A percentile compares a stretch with the other conserved stretches of the same genome.
These are phyloP conservation scores for Colletes latitarsis DNA, from an alignment of 1,140 invertebrate species.

Conservation along the genomic window DNA sequence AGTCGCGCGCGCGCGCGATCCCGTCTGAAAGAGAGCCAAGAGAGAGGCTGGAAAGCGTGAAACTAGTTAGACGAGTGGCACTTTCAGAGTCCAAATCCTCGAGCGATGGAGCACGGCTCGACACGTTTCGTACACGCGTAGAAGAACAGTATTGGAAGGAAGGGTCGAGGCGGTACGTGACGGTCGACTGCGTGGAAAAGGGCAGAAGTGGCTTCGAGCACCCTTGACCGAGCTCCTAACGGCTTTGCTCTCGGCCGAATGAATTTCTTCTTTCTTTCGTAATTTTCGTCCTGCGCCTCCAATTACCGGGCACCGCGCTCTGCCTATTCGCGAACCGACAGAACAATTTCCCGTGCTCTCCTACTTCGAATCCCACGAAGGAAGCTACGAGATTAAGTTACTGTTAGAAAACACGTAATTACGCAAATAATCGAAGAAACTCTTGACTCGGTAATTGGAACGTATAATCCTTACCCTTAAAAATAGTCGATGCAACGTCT, in stretches of 20 bases:
- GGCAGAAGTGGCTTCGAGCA: constrained; percentile 11
- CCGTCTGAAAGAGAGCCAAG: too few species aligned
- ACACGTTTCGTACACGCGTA: background rate
- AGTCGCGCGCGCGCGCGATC: background rate
- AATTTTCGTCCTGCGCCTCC: background rate
- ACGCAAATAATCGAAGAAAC: too few species aligned
- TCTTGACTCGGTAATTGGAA: too few species aligned
- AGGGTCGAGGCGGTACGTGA: background rate
- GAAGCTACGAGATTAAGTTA: too few species aligned
- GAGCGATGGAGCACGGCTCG: background rate
- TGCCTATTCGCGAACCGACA: background rate
- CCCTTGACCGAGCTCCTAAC: constrained; percentile 8
- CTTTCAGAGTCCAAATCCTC: background rate
- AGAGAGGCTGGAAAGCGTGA: constrained; percentile 1
- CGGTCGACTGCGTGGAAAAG: constrained; percentile 4
- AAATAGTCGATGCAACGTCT: too few species aligned
- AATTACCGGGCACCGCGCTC: background rate
- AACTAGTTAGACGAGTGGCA: constrained; percentile 11
- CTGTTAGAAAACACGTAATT: too few species aligned
- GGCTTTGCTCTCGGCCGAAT: background rate
- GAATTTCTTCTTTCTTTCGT: background rate
- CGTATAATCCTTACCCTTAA: too few species aligned
- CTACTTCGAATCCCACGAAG: background rate
- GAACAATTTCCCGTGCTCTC: background rate
- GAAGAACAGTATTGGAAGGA: background rate